phyloP scores from a whole-genome alignment of 1,140 invertebrate genomes.

The Paracyclopina nana region DNA sequence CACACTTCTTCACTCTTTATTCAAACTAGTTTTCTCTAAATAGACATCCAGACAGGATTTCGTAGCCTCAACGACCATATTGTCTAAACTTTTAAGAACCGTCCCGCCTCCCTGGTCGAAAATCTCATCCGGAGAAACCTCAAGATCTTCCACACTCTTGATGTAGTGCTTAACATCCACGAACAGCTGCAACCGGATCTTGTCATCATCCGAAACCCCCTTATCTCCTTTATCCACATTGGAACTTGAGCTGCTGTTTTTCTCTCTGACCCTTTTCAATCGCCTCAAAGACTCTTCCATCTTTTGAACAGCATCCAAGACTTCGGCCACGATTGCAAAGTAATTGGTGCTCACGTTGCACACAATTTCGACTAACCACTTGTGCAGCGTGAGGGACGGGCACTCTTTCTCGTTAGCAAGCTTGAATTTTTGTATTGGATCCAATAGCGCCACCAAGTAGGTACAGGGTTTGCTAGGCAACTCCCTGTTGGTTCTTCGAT shows the following conservation, averaged over 20 bases:
- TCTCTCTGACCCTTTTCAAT: constrained; percentile 61
- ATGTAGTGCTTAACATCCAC: constrained; percentile 54
- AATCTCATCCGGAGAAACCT: too few relatives aligned
- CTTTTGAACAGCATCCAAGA: constrained; percentile 74
- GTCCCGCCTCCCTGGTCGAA: too few relatives aligned
- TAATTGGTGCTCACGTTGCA: constrained; percentile 44
- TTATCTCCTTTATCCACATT: constrained; percentile 22
- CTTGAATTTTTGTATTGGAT: constrained; percentile 31
- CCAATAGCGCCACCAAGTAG: constrained; percentile 49
- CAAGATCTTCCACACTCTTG: too few relatives aligned
- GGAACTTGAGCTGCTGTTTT: constrained; percentile 26
- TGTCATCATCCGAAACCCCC: constrained; percentile 63
- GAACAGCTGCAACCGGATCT: constrained; percentile 69
- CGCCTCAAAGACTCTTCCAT: constrained; percentile 77
- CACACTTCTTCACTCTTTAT: too few relatives aligned
- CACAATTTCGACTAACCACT: constrained; percentile 36
- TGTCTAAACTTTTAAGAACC: too few relatives aligned
- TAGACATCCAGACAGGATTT: too few relatives aligned
- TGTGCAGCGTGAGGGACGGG: constrained; percentile 21
- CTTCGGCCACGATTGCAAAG: constrained; percentile 53
- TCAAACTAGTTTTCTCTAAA: too few relatives aligned
- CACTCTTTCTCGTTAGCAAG: constrained; percentile 31
- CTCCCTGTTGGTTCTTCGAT: constrained; percentile 74
- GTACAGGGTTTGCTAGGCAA: constrained; percentile 50
- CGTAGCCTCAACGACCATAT: too few relatives aligned